Base-by-base conservation (phyloP, 2,888 invertebrate genomes). In the Cantharis nigra region DNA sequence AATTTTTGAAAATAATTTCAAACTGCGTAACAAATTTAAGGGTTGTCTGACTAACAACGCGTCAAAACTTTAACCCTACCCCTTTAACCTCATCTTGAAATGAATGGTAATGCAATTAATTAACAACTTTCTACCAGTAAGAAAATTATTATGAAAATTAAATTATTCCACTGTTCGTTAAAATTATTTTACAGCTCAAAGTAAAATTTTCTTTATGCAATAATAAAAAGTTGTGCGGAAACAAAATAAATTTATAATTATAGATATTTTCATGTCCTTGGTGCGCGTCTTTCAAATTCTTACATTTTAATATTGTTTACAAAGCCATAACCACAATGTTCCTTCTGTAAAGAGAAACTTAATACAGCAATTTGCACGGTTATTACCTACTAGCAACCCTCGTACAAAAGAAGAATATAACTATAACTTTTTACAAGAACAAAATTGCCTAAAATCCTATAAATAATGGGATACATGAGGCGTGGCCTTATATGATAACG, bases 401-500 rank as follows among this genome's bases (percentile, higher is more conserved):
- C 65, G 26, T 67, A 67, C 65, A 67, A 67, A 67, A 67, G 28
- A 74, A 63, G 62, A 18, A 26, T 23, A 74, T 69, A 73, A 67
- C 67, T 74, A 74, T 69, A 74, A 74, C 62, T 74, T 74, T 74
- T 69, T 28, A 65, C 49, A 63, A 74, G 63, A 63, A 23, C 28
- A 63, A 72, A 74, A 69, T 69, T 16, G 62, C 70, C 28, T 65
- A 70, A 77, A 77, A 77, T 75, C 75, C 79, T 26, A 63, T 79
- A 73, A 79, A 78, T 71, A 75, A 79, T 79, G 79, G 74, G 18
- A 72, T 30, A 74, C 74, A 65, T 72, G 74, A 76, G 78, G 77
- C 79, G 78, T 74, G 73, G 76, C 74, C 75, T 77, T 70, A 65
- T 72, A 77, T 74, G 79, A 80, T 80, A 80, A 80, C 78, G 76